Conservation (phyloP, 2,113 vertebrate genomes). For the Hirundichthys speculiger region DNA sequence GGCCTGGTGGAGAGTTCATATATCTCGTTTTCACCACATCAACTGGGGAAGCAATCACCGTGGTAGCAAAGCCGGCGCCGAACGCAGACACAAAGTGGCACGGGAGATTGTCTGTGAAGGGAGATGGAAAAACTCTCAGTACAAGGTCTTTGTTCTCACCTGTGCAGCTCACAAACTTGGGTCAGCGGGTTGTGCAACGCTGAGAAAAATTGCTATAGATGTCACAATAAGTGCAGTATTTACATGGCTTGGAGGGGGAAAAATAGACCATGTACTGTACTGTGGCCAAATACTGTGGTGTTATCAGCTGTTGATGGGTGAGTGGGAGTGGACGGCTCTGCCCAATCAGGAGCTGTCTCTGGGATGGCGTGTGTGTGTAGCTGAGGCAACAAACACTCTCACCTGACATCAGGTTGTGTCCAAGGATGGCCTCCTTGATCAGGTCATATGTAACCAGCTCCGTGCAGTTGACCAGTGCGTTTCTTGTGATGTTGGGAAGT, state of each 20-base stretch:
- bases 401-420: slow-evolving; percentile 85
- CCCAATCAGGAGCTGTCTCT: slow-evolving; percentile 58
- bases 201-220: too few species aligned
- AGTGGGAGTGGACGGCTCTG: slow-evolving; percentile 40
- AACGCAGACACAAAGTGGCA: slow-evolving; percentile 88
- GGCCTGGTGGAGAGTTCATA: slow-evolving; percentile 87
- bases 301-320: slow-evolving; percentile 58
- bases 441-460: slow-evolving; percentile 90
- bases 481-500: slow-evolving; percentile 88
- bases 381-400: slow-evolving; percentile 11
- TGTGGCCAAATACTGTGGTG: slow-evolving; percentile 12
- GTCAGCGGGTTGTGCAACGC: slow-evolving; percentile 12
- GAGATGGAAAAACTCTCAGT: not conserved
- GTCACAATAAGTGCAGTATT: too few species aligned
- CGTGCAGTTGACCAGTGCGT: slow-evolving; percentile 88
- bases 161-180: too few species aligned
- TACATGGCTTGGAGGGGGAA: too few species aligned
- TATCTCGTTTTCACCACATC: slow-evolving; percentile 90
- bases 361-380: not conserved
- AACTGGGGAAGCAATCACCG: slow-evolving; percentile 85
- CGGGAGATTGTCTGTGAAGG: slow-evolving; percentile 83
- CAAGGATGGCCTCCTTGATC: slow-evolving; percentile 87
- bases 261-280: slow-evolving; percentile 31
- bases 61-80: slow-evolving; percentile 86
- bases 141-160: too few species aligned